These are phyloP conservation scores for Clarias laeviceps DNA, from an alignment of 2,797 vertebrate genomes.

Conservation along the genomic window DNA sequence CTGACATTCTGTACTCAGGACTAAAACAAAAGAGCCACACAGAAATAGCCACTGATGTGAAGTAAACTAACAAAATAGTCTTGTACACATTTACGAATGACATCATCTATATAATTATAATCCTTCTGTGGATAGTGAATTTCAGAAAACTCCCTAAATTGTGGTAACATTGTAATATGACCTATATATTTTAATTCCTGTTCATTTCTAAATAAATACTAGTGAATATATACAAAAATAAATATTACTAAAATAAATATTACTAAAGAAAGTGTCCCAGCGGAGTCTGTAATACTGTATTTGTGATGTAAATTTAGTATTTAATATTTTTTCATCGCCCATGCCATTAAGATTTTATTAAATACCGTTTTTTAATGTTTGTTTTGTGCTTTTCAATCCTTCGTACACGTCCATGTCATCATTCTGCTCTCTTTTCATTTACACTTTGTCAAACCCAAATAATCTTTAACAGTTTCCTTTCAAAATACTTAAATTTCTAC, in stretches of 20 bases:
- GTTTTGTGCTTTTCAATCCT: neutral
- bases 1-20: neutral
- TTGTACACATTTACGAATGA: neutral
- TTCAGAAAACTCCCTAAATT: neutral
- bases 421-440: neutral
- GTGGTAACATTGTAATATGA: neutral
- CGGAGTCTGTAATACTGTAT: too few relatives aligned
- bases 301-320: neutral
- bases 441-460: neutral
- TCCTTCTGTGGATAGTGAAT: neutral
- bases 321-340: neutral
- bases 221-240: too few relatives aligned
- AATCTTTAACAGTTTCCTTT: neutral
- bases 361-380: neutral
- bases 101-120: neutral
- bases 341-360: too few relatives aligned
- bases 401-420: neutral
- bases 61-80: conserved; percentile 3
- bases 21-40: conserved; percentile 22
- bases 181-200: too few relatives aligned
- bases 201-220: neutral
- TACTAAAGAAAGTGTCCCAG: neutral
- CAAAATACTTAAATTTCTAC: neutral
- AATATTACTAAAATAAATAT: too few relatives aligned
- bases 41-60: conserved; percentile 18